Base-by-base conservation (phyloP, 1,140 invertebrate species). In the Eupeodes corollae region DNA sequence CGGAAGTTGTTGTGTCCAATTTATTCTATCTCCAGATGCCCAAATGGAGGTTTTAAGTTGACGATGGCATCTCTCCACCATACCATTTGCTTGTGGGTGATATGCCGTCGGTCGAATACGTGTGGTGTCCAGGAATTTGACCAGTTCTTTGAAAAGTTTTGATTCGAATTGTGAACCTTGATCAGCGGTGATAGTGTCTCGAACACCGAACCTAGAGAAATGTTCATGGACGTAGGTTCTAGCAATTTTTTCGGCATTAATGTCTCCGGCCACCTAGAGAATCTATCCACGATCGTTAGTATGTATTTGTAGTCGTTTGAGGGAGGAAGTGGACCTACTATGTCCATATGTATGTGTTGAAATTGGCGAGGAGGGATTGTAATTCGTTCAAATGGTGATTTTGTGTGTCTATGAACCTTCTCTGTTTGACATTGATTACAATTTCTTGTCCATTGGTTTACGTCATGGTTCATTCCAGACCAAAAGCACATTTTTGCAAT, bases 31-130 rank as follows among this genome's bases (percentile, higher is more conserved):
- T 38, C 59, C 54, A 26, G 57, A 63, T 44, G 48, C 61, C n/a
- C n/a, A n/a, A 5, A 48, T 31, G 18, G 47, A 21, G 5, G 42
- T 16, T n/a, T 44, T 48, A 10, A 48, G 21, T 1, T 18, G 14
- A 1, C 70, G 50, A 46, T 73, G 70, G 35, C 61, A 59, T 5
- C 70, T 48, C 47, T 73, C 69, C 3, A 73, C 55, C 53, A 70
- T 58, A 0, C 70, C 68, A 44, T 72, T 71, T 21, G 61, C 52
- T 15, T 48, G 44, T 11, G 69, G 67, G 44, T 71, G 68, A 43
- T 69, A 69, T 21, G 62, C 55, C 1, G 69, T 71, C 6, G 70
- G 72, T 12, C 54, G 40, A 14, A 43, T 42, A 37, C 30, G 50
- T 32, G 50, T 42, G 12, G 51, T 50, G 2, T 61, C 58, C 10